Conservation (phyloP, 2,113 vertebrate genomes). For the Hemibagrus wyckioides region DNA sequence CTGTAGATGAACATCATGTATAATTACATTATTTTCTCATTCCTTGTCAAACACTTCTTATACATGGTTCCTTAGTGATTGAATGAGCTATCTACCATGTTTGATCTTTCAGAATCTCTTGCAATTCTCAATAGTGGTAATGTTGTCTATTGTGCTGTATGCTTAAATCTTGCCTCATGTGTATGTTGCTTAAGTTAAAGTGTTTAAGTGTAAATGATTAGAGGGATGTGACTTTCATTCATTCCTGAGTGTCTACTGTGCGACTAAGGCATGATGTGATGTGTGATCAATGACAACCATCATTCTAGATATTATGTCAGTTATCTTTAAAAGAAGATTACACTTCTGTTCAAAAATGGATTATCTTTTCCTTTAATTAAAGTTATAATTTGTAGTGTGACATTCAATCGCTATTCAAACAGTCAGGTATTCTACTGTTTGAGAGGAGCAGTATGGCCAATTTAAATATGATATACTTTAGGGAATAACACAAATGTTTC, state of each 20-base stretch:
- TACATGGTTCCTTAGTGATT: neutral
- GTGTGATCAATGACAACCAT: neutral
- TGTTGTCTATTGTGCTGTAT: neutral
- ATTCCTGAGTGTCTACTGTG: neutral
- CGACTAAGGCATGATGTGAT: neutral
- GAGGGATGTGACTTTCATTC: neutral
- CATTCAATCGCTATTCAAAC: neutral
- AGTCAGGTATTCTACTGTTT: conserved; percentile 9
- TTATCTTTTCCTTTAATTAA: conserved; percentile 15
- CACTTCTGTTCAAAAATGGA: conserved; percentile 28
- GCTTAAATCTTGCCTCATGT: neutral
- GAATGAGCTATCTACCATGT: neutral
- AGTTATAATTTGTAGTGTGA: neutral
- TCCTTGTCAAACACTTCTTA: neutral
- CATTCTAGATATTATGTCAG: neutral
- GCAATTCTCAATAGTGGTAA: neutral
- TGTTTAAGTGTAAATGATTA: neutral
- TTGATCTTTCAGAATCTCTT: neutral
- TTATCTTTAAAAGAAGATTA: neutral
- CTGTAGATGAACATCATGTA: neutral
- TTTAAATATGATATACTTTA: conserved; percentile 12
- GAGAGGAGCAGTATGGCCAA: conserved; percentile 18
- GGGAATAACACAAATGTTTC: conserved; percentile 10
- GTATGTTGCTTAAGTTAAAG: neutral
- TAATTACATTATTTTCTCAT: neutral